Evolutionary conservation across 2,113 vertebrate genomes (phyloP), one percentile per base, ranked within the genome.

Genomic region (Python bivittatus): DNA sequence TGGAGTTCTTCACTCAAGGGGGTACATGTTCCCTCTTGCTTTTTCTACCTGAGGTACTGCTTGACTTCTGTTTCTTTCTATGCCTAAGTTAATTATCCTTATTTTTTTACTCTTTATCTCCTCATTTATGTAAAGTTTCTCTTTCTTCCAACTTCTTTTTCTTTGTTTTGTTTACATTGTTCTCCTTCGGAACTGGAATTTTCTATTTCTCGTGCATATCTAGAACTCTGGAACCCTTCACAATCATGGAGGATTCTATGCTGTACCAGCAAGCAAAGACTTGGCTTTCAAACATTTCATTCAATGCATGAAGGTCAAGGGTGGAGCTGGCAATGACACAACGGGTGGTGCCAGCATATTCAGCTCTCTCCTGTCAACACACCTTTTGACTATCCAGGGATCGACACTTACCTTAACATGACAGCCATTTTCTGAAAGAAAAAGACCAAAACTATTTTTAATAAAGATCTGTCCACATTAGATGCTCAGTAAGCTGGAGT

Each of bases 401-500:
- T 7, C 48, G 0, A 25, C 22, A 61, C 15, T 1, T 56, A 33
- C n/a, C 57, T 1, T 79, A 93, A 48, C 38, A 22, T 91, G 93
- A 27, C 23, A 92, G 3, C 3, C 44, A 58, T 88, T 92, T 54
- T 38, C n/a, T 68, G 6, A 54, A 29, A n/a, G 27, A 44, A 22
- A 91, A 20, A 38, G 5, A 22, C 5, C 60, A 86, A 56, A 38
- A 60, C 20, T 87, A 53, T 29, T 53, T 91, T 42, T 4, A 9
- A 52, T 91, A 95, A 94, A 96, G 90, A 95, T 93, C 61, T 93
- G 90, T 23, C 3, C 91, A 92, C 44, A 87, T 83, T 86, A 33
- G 48, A 96, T 88, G n/a, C 61, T 88, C 94, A 89, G 91, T 95
- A 96, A 94, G 92, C 95, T 96, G 13, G 64, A 33, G 33, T 72